phyloP scores from a whole-genome alignment of 2,888 invertebrate genomes.

The Noctua comes region DNA sequence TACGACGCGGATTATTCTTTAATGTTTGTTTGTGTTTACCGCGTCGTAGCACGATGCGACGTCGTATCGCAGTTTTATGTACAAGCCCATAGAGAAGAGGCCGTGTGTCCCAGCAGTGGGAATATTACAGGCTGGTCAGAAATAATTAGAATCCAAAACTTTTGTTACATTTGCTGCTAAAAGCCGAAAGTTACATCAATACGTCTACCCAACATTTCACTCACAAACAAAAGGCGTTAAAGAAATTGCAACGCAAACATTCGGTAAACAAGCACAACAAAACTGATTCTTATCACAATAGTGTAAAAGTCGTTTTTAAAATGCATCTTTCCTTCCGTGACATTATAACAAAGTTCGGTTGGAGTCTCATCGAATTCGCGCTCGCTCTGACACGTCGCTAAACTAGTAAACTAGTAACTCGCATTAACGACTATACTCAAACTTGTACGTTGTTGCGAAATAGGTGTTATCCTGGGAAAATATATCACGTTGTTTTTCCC shows the following conservation, averaged over 20 bases:
- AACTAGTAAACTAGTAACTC: slow-evolving; percentile 70
- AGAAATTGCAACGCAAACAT: slow-evolving; percentile 58
- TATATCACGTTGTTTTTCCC: slow-evolving; percentile 62
- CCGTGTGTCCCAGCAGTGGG: too few species aligned
- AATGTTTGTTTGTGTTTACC: too few species aligned
- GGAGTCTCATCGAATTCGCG: slow-evolving; percentile 65
- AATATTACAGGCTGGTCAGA: neutral
- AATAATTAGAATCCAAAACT: neutral
- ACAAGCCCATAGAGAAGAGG: too few species aligned
- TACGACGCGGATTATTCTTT: too few species aligned
- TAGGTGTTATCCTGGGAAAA: slow-evolving; percentile 57
- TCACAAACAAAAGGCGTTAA: slow-evolving; percentile 51
- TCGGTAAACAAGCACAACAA: slow-evolving; percentile 46
- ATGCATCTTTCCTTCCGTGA: slow-evolving; percentile 42
- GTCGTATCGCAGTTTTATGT: too few species aligned
- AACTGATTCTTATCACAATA: slow-evolving; percentile 47
- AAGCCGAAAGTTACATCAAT: slow-evolving; percentile 1
- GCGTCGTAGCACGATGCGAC: too few species aligned
- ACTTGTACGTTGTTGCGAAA: slow-evolving; percentile 57
- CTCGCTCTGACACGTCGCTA: slow-evolving; percentile 62
- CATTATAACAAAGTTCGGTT: slow-evolving; percentile 58
- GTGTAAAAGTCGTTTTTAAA: slow-evolving; percentile 53
- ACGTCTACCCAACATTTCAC: slow-evolving; percentile 3
- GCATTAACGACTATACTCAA: slow-evolving; percentile 69
- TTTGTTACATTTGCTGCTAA: neutral